These are phyloP conservation scores for Parnassius smintheus DNA, from an alignment of 2,888 invertebrate genomes.

Conservation along the genomic window DNA sequence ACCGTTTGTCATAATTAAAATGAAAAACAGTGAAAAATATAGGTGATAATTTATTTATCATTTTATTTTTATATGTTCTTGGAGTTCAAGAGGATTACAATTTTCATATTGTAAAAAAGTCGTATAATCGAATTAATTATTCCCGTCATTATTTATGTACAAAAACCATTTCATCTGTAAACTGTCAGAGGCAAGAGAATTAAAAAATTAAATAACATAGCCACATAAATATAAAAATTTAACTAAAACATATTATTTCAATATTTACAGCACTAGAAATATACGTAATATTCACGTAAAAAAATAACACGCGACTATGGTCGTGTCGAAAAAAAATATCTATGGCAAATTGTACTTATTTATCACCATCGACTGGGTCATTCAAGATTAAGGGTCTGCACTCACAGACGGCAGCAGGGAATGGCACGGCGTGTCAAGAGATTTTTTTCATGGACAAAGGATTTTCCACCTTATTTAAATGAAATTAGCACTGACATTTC, in stretches of 20 bases:
- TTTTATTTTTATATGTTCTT: no score
- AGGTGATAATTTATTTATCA: no score
- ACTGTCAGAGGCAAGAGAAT: conserved; percentile 19
- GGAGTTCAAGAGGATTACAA: no score
- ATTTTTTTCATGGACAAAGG: no score
- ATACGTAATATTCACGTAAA: conserved; percentile 43
- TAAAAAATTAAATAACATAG: conserved; percentile 32
- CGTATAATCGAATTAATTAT: not conserved
- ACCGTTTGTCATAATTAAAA: no score
- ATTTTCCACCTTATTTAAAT: no score
- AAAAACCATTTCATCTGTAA: conserved; percentile 5
- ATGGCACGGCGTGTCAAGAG: conserved; percentile 38
- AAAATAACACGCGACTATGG: conserved; percentile 43
- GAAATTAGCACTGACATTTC: no score
- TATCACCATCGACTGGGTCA: conserved; percentile 43
- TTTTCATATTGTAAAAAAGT: no score
- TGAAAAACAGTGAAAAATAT: no score
- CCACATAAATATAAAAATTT: conserved; percentile 20
- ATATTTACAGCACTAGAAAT: conserved; percentile 29
- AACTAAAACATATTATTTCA: conserved; percentile 9
- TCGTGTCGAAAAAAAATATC: conserved; percentile 42
- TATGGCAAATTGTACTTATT: conserved; percentile 64
- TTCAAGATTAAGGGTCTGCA: conserved; percentile 19
- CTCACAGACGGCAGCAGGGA: conserved; percentile 22
- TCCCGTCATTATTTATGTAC: conserved; percentile 11